Evolutionary conservation across 2,888 invertebrate species (phyloP), one percentile per base, ranked within the genome.

Genomic region (Allacma fusca): DNA sequence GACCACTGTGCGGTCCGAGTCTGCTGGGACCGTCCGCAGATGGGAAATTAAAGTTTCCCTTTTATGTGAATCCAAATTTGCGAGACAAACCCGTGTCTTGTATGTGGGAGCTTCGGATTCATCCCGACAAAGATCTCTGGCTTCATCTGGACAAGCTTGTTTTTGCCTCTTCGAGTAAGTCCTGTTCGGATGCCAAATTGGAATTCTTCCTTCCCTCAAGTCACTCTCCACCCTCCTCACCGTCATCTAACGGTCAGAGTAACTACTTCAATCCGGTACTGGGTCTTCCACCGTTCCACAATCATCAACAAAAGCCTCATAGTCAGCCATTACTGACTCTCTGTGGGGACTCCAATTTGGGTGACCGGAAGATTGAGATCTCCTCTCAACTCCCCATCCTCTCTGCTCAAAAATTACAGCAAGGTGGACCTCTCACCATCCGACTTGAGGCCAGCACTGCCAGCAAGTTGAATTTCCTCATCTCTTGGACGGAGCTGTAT

Each of bases 401-500:
- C 9, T 91, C 93, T 0, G 92, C 93, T 0, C 92, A 92, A 0
- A 93, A 94, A 85, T 88, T 95, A 71, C 92, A 83, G 64, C 83
- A 83, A 76, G 82, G 83, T 71, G 84, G 83, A 28, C 82, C 81
- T 23, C 75, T 83, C n/a, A 81, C 78, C 29, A 80, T 78, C 65
- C 79, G 81, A 59, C 70, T 84, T 28, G 82, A 83, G 62, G 82
- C 83, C 7, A 50, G 79, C 16, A 75, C 91, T 0, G 94, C 95
- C 0, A 93, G 94, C 0, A 89, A 93, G 78, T 94, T 94, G 13
- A 92, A 94, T 16, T 95, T 96, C 85, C 94, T 94, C 86, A 91
- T 96, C 44, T 94, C 93, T 19, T 96, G 95, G 95, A 95, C 95
- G 1, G 95, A 95, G 84, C 89, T 95, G 59, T 94, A 92, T 85